Evolutionary conservation across 2,888 invertebrate genomes (phyloP).

Genomic region (Acanthopleura granulata): DNA sequence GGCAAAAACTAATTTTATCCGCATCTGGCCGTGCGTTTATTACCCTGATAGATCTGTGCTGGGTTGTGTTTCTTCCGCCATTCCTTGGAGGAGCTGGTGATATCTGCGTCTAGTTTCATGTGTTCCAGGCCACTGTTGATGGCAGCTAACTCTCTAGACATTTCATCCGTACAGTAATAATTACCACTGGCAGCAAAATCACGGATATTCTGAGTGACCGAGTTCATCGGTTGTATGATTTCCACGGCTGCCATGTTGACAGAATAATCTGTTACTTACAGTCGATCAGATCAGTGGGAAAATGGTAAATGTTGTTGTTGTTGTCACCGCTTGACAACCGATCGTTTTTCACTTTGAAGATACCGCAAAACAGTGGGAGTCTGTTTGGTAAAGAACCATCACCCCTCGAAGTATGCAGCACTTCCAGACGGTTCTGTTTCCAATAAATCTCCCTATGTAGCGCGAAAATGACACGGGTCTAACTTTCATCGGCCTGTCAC

Average conservation of each 20-base stretch:
- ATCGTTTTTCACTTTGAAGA: no score
- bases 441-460: background rate
- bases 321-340: no score
- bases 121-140: slow-evolving; percentile 62
- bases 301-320: no score
- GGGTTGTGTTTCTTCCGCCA: slow-evolving; percentile 49
- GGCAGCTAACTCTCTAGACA: slow-evolving; percentile 54
- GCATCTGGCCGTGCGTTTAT: background rate
- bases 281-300: no score
- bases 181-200: slow-evolving; percentile 54
- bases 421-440: background rate
- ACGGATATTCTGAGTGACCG: slow-evolving; percentile 42
- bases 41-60: slow-evolving; percentile 26
- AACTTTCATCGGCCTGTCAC: background rate
- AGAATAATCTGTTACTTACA: no score
- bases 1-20: no score
- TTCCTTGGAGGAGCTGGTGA: slow-evolving; percentile 51
- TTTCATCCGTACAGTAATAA: slow-evolving; percentile 64
- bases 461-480: background rate
- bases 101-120: slow-evolving; percentile 58
- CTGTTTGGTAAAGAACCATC: background rate
- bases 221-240: slow-evolving; percentile 24
- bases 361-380: no score
- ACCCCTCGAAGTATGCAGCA: background rate
- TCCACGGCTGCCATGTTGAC: slow-evolving; percentile 3